Conservation (phyloP, 2,888 invertebrate species). For the Allolobophora icterica region DNA sequence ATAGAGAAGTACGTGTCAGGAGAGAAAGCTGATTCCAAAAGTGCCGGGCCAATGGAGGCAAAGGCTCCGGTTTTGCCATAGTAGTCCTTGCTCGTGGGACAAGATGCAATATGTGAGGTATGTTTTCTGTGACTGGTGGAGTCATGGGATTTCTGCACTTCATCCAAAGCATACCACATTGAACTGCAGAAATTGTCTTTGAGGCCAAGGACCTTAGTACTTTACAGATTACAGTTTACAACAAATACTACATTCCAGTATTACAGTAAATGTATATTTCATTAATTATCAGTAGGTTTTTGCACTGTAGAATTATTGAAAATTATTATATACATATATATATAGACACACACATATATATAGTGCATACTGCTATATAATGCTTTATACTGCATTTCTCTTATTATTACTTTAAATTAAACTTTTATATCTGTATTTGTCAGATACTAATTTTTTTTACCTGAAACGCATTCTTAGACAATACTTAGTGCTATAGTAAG, state of each 20-base stretch:
- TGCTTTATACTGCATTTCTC: neutral
- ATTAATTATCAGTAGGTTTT: slow-evolving; percentile 7
- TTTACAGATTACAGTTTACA: neutral
- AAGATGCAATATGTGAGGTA: too few relatives aligned
- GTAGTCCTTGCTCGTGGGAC: too few relatives aligned
- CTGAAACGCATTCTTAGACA: neutral
- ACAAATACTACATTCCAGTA: neutral
- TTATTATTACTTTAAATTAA: neutral
- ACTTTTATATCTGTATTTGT: neutral
- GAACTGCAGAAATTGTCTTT: neutral
- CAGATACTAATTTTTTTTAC: neutral
- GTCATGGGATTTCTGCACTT: too few relatives aligned
- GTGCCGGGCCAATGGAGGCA: too few relatives aligned
- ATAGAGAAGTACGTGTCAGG: too few relatives aligned
- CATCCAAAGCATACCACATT: neutral
- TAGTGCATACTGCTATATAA: neutral
- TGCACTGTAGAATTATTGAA: neutral
- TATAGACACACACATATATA: neutral
- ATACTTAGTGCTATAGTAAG: neutral
- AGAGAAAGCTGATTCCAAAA: too few relatives aligned
- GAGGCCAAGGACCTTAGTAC: too few relatives aligned
- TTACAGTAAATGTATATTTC: neutral
- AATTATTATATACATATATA: neutral
- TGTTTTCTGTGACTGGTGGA: too few relatives aligned
- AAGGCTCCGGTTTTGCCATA: too few relatives aligned